phyloP scores from a whole-genome alignment of 2,797 vertebrate species.

The Columba guinea region DNA sequence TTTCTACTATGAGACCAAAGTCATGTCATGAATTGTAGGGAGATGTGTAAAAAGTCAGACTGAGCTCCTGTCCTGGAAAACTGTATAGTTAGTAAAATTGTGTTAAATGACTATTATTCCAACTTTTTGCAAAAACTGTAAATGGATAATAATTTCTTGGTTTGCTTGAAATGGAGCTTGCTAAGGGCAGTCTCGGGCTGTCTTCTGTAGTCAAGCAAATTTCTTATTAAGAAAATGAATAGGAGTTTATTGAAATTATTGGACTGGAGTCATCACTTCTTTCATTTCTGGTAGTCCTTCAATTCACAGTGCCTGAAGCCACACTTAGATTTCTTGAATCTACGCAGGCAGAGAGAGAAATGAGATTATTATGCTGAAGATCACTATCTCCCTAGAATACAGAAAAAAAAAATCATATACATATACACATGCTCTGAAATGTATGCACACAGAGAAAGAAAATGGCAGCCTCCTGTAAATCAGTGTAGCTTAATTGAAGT shows the following conservation, averaged over 20 bases:
- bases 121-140: not conserved
- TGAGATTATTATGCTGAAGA: slow-evolving; percentile 2
- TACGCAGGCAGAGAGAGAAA: not conserved
- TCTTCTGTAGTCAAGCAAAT: slow-evolving; percentile 10
- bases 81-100: not conserved
- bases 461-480: slow-evolving; percentile 37
- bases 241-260: slow-evolving; percentile 26
- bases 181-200: not conserved
- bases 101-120: not conserved
- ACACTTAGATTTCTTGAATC: not conserved
- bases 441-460: not conserved
- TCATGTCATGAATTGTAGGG: not conserved
- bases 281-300: slow-evolving; percentile 25
- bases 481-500: slow-evolving; percentile 40
- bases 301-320: not conserved
- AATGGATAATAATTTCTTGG: not conserved
- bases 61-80: not conserved
- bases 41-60: not conserved
- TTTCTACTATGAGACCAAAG: not conserved
- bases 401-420: not conserved
- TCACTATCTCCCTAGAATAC: not conserved
- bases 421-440: not conserved
- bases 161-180: not conserved
- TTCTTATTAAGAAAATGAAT: slow-evolving; percentile 33
- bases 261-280: not conserved